Base-by-base conservation (phyloP, 2,113 vertebrate species). In the Salminus brasiliensis region DNA sequence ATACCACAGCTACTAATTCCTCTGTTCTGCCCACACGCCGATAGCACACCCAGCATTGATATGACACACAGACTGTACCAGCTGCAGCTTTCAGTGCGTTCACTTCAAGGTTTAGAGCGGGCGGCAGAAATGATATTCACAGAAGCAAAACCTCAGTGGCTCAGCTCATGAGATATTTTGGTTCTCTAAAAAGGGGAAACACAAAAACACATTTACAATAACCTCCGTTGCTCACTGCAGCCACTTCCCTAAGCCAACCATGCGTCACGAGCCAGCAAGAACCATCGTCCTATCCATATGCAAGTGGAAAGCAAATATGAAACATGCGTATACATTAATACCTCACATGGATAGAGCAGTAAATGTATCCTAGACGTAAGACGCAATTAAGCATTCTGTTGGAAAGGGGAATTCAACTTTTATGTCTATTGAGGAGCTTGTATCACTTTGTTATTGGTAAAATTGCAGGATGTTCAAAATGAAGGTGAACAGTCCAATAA, bases 91-190 rank as follows among this genome's bases (percentile, higher is more conserved):
- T 25, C 5, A 1, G 25, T 36, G 29, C 29, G 4, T 67, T 18
- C 5, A 1, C 11, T 53, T 66, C 63, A 49, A 41, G 30, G 30
- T 25, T 18, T 4, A 16, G 27, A 47, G 13, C 25, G 16, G 41
- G 29, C 32, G 15, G 32, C 49, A 18, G 41, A 63, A 63, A 74
- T 32, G 1, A 2, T 5, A 7, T 41, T 52, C 74, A 53, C 62
- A 34, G 72, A 73, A 74, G 79, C 57, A 63, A 62, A 62, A 62
- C 34, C 12, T 59, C 12, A 32, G n/a, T n/a, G 23, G 12, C 23
- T 62, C 25, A n/a, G 36, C 43, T 74, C 25, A 4, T 15, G n/a
- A 18, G 18, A 43, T 32, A 74, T 74, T 75, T 49, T 18, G 11
- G 13, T n/a, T 41, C 9, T 47, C 3, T 16, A 34, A 63, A 45